Evolutionary conservation across 2,113 vertebrate species (phyloP).

Genomic region (Salvator merianae): DNA sequence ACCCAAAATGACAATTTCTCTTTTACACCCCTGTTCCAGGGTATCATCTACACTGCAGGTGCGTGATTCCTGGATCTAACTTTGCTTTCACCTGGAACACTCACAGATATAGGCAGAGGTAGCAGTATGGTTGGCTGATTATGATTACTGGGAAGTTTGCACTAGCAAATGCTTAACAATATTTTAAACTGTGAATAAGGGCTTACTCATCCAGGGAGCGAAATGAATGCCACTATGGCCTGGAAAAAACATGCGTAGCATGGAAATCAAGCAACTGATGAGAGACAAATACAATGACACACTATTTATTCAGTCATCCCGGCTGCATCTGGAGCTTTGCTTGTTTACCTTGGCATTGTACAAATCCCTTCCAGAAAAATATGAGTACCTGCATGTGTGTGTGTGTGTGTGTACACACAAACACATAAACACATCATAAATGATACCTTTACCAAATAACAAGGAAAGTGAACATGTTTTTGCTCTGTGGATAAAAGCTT

Average conservation of each 20-base stretch:
- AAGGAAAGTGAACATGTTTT: constrained; percentile 26
- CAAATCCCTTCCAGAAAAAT: constrained; percentile 34
- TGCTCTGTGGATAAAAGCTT: constrained; percentile 25
- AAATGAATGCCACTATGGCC: neutral
- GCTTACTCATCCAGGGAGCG: constrained; percentile 7
- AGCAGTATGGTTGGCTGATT: neutral
- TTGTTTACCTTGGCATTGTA: constrained; percentile 21
- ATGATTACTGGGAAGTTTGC: neutral
- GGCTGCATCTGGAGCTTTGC: neutral
- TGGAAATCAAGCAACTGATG: constrained; percentile 23
- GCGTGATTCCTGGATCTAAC: neutral
- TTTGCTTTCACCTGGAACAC: neutral
- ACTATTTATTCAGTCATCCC: constrained; percentile 35
- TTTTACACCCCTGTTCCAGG: too few relatives aligned
- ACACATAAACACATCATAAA: too few relatives aligned
- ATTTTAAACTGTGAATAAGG: constrained; percentile 11
- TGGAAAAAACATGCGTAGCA: constrained; percentile 1
- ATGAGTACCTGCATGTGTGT: too few relatives aligned
- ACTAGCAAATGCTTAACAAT: neutral
- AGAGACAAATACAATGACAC: constrained; percentile 5
- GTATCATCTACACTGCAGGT: too few relatives aligned
- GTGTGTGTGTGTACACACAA: neutral
- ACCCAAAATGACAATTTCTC: too few relatives aligned
- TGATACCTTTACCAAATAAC: constrained; percentile 20
- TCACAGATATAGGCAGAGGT: neutral